These are phyloP conservation scores for Falco punctatus DNA, from an alignment of 2,113 vertebrate genomes.

Conservation along the genomic window DNA sequence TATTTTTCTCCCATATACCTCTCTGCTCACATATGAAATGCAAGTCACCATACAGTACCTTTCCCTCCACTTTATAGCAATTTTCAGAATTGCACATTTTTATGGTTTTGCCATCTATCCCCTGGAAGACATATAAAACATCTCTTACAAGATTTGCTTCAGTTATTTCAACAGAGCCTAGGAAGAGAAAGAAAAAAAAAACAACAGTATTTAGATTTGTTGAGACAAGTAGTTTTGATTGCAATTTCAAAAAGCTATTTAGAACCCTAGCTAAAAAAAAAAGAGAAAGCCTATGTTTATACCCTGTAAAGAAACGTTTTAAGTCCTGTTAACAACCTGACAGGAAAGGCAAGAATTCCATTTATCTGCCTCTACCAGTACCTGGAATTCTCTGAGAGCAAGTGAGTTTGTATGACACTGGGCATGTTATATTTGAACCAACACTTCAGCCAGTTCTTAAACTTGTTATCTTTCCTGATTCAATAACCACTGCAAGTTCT, in stretches of 20 bases:
- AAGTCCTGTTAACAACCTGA: neutral
- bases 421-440: neutral
- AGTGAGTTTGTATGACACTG: neutral
- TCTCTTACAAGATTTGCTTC: constrained; percentile 92
- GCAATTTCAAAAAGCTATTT: neutral
- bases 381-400: neutral
- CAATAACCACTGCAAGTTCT: neutral
- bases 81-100: constrained; percentile 91
- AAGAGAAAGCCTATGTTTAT: neutral
- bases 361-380: neutral
- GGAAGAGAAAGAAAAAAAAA: neutral
- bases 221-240: neutral
- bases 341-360: neutral
- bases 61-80: constrained; percentile 93
- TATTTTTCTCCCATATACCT: neutral
- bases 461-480: neutral
- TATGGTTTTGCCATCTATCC: constrained; percentile 95
- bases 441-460: neutral
- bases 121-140: constrained; percentile 97
- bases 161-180: constrained; percentile 83
- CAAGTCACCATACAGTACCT: constrained; percentile 77
- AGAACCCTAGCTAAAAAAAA: neutral
- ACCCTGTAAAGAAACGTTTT: neutral
- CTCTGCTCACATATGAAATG: neutral
- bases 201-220: neutral